A percentile compares a stretch with the other conserved stretches of the same genome.
Evolutionary conservation across 2,888 invertebrate species (phyloP).

Genomic region (Alloplasta piceator): DNA sequence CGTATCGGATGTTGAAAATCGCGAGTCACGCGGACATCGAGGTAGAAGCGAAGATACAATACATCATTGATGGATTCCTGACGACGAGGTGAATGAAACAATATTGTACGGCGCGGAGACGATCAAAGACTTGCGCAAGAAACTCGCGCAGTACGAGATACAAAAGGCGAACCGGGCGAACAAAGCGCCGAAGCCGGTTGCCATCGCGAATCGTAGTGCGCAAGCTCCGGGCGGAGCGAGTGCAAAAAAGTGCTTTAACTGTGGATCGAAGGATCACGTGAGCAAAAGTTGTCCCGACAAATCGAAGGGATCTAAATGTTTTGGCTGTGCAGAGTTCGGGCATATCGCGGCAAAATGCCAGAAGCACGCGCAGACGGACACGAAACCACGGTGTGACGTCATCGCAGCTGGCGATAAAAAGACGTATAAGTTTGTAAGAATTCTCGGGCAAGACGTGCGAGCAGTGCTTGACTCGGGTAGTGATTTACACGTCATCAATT

Average conservation of each 20-base stretch:
- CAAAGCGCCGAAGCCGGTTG: not conserved
- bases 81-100: conserved; percentile 40
- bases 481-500: conserved; percentile 42
- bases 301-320: conserved; percentile 40
- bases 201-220: not conserved
- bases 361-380: conserved; percentile 12
- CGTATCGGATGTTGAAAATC: conserved; percentile 58
- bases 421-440: not conserved
- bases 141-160: conserved; percentile 3
- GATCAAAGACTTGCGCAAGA: not conserved
- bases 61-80: conserved; percentile 33
- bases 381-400: not conserved
- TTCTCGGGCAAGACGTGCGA: conserved; percentile 18
- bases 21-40: conserved; percentile 60
- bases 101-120: conserved; percentile 48
- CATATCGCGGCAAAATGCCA: conserved; percentile 50
- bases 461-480: conserved; percentile 39
- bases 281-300: conserved; percentile 38
- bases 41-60: conserved; percentile 42
- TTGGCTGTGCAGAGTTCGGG: conserved; percentile 39
- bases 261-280: conserved; percentile 26
- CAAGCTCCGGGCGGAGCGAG: not conserved
- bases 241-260: conserved; percentile 33
- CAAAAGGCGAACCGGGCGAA: not conserved
- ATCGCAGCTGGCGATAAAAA: conserved; percentile 3